Conservation (phyloP, 2,797 vertebrate genomes). For the Vespertilio murinus region DNA sequence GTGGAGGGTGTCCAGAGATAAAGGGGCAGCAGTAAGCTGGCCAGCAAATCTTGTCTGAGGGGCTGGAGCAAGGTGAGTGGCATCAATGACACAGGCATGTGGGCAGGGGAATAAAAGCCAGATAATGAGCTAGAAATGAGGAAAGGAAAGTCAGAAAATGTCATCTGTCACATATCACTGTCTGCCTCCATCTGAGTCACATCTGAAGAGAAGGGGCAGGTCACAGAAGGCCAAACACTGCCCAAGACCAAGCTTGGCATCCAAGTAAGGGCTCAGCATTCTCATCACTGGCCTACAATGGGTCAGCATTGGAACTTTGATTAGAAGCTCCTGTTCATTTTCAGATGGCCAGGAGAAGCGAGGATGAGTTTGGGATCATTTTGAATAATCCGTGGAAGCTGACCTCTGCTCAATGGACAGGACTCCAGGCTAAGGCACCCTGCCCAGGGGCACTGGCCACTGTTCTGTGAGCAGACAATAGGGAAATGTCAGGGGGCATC, state of each 20-base stretch:
- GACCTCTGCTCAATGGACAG: background rate
- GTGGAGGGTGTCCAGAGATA: conserved; percentile 22
- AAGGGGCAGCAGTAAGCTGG: background rate
- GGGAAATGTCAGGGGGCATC: background rate
- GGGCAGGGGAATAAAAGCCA: background rate
- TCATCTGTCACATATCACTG: background rate
- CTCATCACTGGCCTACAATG: accelerated
- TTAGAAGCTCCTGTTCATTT: background rate
- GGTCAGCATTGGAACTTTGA: background rate
- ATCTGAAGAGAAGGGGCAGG: background rate
- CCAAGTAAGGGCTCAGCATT: accelerated
- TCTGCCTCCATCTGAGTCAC: background rate
- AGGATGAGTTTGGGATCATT: background rate
- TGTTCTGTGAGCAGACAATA: background rate
- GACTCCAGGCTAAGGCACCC: background rate
- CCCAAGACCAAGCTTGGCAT: background rate
- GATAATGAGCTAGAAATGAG: background rate
- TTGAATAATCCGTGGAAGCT: background rate
- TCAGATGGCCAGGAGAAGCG: background rate
- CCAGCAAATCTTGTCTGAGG: conserved; percentile 16
- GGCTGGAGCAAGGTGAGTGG: background rate
- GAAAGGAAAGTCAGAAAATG: background rate
- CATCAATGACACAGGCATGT: background rate
- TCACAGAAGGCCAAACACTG: background rate
- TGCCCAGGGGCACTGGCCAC: background rate